phyloP scores from a whole-genome alignment of 2,113 vertebrate species.

The Galeopterus variegatus region DNA sequence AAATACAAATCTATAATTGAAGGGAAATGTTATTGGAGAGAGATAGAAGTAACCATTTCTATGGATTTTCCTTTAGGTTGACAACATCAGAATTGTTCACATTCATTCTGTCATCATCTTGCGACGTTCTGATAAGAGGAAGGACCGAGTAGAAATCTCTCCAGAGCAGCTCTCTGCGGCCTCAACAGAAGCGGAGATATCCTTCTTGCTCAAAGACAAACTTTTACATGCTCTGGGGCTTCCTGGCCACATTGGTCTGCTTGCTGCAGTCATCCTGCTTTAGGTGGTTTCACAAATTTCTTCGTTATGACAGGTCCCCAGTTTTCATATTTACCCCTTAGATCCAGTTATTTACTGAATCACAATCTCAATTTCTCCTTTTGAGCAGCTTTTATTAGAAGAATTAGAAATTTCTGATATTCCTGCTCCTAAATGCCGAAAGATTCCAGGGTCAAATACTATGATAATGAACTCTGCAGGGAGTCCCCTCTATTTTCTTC shows the following conservation, averaged over 20 bases:
- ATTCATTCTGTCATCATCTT: slow-evolving; percentile 98
- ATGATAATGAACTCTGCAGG: background rate
- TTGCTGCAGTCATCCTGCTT: background rate
- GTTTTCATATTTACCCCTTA: background rate
- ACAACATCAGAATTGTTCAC: slow-evolving; percentile 93
- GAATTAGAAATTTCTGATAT: background rate
- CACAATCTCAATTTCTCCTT: slow-evolving; percentile 30
- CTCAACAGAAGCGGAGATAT: slow-evolving; percentile 98
- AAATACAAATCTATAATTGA: background rate
- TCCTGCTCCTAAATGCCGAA: background rate
- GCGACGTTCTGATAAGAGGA: slow-evolving; percentile 97
- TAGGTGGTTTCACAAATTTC: background rate
- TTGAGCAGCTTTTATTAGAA: slow-evolving; percentile 19
- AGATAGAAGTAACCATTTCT: slow-evolving; percentile 58
- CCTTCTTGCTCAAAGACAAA: slow-evolving; percentile 84
- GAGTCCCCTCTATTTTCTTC: background rate
- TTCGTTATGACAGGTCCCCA: background rate
- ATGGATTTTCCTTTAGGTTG: slow-evolving; percentile 86
- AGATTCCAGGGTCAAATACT: background rate
- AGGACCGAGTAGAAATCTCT: slow-evolving; percentile 98
- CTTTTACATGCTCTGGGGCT: background rate
- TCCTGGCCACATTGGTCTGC: background rate
- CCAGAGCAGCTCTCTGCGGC: slow-evolving; percentile 99
- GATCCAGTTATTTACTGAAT: background rate
- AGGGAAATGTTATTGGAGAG: background rate